Base-by-base conservation (phyloP, 1,140 invertebrate species). In the Formica selysi region DNA sequence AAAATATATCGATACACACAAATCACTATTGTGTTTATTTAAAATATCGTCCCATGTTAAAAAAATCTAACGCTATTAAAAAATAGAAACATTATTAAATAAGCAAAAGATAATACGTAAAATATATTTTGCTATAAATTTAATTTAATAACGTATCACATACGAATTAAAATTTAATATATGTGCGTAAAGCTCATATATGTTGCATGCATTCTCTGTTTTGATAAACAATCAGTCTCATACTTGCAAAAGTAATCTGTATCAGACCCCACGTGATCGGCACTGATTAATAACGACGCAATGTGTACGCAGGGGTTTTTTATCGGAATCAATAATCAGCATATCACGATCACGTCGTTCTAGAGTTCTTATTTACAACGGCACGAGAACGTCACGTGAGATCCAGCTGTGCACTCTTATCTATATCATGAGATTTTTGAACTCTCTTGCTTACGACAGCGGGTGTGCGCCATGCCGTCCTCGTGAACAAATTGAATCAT, bases 311-410 rank as follows among this genome's bases (percentile, higher is more conserved):
- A 36, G 1, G 10, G 8, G 4, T 36, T 29, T 62, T 59, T 81
- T 90, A 90, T 90, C 89, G 19, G n/a, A 54, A 86, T 89, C 44
- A 62, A 26, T 29, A 36, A 89, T 89, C 87, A 19, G 65, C 29
- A 8, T 89, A 90, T 90, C 88, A 59, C 68, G 62, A 86, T 90
- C 88, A 79, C n/a, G 54, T 3, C 29, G 76, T 68, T 51, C 61
- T 48, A 62, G 29, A n/a, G 36, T 29, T 61, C 61, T 29, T n/a
- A 57, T 61, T 71, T 70, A 74, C 78, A 26, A 86, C 6, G n/a
- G 22, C 89, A 90, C 62, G 89, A 59, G 62, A 79, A 16, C 22
- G 81, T 86, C 89, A 90, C 89, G 89, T 90, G 89, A 86, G 76
- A 79, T 19, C 19, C 67, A 57, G 22, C 13, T 65, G 79, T 54